phyloP scores from a whole-genome alignment of 2,113 vertebrate genomes.

The Desmodus rotundus region DNA sequence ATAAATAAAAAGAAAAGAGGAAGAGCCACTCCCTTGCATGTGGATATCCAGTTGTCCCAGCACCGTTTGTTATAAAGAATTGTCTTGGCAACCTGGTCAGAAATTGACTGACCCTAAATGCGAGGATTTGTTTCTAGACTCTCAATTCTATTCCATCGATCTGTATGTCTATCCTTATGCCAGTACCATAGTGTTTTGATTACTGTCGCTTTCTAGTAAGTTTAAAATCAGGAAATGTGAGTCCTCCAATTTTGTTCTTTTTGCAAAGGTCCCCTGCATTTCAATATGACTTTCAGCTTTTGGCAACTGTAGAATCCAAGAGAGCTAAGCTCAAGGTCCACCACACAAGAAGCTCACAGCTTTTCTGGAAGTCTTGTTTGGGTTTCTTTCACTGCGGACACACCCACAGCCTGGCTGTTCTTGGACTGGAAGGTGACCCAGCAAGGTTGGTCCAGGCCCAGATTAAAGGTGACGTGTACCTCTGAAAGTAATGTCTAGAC shows the following conservation, averaged over 20 bases:
- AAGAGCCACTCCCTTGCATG: not conserved
- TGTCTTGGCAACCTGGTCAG: not conserved
- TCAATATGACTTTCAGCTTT: not conserved
- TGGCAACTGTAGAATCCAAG: not conserved
- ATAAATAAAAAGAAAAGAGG: not conserved
- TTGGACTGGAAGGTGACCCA: not conserved
- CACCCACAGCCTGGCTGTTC: not conserved
- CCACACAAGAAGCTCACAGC: not conserved
- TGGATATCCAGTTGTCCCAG: not conserved
- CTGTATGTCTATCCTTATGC: no score
- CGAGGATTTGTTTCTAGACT: not conserved
- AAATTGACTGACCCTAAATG: not conserved
- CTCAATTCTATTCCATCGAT: not conserved
- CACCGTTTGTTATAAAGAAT: not conserved
- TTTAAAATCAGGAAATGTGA: not conserved
- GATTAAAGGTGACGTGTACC: not conserved
- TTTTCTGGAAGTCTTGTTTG: not conserved
- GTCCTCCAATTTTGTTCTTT: not conserved
- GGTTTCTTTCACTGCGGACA: not conserved
- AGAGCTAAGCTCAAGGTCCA: not conserved
- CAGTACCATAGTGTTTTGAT: not conserved
- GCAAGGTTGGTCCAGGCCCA: not conserved
- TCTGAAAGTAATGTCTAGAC: not conserved
- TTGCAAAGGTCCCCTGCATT: not conserved
- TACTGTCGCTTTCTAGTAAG: not conserved